Conservation (phyloP, 23 tunicate genomes). For the Halocynthia aurantium region DNA sequence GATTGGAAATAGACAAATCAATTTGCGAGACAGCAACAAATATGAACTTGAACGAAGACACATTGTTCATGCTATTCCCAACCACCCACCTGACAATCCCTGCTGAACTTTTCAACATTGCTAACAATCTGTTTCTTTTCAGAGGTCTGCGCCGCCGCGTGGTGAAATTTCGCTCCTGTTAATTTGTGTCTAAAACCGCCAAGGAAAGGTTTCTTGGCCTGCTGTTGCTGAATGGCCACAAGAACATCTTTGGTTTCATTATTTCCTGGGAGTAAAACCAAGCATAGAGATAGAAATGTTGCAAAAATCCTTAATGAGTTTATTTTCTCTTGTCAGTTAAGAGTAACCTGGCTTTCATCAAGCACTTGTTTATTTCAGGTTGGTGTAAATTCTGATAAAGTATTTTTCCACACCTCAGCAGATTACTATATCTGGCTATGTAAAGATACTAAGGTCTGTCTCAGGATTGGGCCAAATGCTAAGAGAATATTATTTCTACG, state of each 20-base stretch:
- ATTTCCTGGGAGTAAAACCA: slow-evolving; percentile 19
- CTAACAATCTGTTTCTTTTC: slow-evolving; percentile 27
- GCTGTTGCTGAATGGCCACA: slow-evolving; percentile 56
- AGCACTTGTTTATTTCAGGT: too few relatives aligned
- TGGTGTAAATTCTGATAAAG: too few relatives aligned
- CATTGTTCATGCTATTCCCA: neutral
- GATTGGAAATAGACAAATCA: neutral
- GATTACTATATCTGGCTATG: too few relatives aligned
- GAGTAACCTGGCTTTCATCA: too few relatives aligned
- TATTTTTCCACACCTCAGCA: too few relatives aligned
- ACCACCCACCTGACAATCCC: slow-evolving; percentile 71
- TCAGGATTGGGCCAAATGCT: too few relatives aligned
- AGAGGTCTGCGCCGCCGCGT: slow-evolving; percentile 76
- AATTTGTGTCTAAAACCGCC: slow-evolving; percentile 92
- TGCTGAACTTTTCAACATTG: slow-evolving; percentile 34
- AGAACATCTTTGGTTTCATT: slow-evolving; percentile 45
- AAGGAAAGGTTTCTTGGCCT: slow-evolving; percentile 58
- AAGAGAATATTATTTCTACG: too few relatives aligned
- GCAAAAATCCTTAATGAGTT: too few relatives aligned
- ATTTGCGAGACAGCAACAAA: neutral
- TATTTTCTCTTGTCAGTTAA: too few relatives aligned
- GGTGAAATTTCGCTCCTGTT: slow-evolving; percentile 60
- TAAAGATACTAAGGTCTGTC: too few relatives aligned
- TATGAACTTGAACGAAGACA: neutral
- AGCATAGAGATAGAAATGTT: neutral